Conservation (phyloP, 2,113 vertebrate species). For the Chloebia gouldiae region DNA sequence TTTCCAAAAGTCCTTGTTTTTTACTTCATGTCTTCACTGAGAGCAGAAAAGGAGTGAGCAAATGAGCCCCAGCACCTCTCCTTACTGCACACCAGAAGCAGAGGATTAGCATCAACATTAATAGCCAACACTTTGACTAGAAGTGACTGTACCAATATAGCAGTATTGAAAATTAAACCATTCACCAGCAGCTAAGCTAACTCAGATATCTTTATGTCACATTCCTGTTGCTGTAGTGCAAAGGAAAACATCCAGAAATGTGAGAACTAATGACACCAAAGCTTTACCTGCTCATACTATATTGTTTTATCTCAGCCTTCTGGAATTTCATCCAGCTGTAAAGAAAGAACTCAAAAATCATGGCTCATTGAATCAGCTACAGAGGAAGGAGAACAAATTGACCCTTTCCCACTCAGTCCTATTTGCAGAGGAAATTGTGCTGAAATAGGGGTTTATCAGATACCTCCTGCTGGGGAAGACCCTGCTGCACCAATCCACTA, state of each 20-base stretch:
- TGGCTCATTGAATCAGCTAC: constrained; percentile 1
- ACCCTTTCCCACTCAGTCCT: neutral
- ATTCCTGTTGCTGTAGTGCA: neutral
- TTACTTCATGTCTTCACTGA: neutral
- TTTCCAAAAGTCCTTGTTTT: neutral
- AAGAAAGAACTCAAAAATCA: constrained; percentile 17
- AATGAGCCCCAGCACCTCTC: neutral
- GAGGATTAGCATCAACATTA: neutral
- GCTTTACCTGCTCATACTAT: neutral
- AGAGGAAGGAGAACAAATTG: neutral
- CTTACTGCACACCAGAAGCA: neutral
- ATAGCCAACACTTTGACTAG: neutral
- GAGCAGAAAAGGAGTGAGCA: neutral
- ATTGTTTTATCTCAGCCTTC: neutral
- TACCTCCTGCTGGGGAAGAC: neutral
- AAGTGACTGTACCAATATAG: neutral
- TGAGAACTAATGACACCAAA: neutral
- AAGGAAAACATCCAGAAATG: neutral
- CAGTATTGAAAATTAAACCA: neutral
- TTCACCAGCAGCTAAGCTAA: neutral
- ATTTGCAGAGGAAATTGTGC: constrained; percentile 24
- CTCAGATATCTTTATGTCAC: neutral
- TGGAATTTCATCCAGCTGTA: neutral
- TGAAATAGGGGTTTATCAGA: neutral
- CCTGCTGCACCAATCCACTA: neutral